These are phyloP conservation scores for Eupeodes corollae DNA, from an alignment of 1,140 invertebrate genomes.

Conservation along the genomic window DNA sequence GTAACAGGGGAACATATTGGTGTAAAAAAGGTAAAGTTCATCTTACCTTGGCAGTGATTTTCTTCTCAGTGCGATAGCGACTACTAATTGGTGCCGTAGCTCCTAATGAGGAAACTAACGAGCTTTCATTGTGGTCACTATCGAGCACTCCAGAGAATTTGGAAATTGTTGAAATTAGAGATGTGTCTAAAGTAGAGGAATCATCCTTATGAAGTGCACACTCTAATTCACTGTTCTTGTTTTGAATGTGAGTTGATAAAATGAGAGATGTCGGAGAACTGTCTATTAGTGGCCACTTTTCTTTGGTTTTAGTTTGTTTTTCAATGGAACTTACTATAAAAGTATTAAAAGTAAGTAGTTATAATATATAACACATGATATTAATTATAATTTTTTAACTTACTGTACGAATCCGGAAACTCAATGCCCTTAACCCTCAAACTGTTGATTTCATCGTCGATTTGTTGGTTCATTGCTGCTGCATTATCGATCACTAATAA, in stretches of 20 bases:
- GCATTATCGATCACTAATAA: slow-evolving; percentile 77
- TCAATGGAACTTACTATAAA: slow-evolving; percentile 34
- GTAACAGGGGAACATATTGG: slow-evolving; percentile 3
- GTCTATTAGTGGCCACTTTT: slow-evolving; percentile 33
- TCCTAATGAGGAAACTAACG: slow-evolving; percentile 7
- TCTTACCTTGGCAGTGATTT: slow-evolving; percentile 38
- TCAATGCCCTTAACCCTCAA: slow-evolving; percentile 47
- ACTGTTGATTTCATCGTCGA: slow-evolving; percentile 77
- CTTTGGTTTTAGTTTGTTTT: slow-evolving; percentile 31
- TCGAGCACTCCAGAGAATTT: slow-evolving; percentile 32
- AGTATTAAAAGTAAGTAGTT: background rate
- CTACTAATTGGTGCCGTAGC: slow-evolving; percentile 23
- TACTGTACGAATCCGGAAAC: slow-evolving; percentile 37
- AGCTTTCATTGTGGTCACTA: slow-evolving; percentile 26
- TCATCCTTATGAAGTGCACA: slow-evolving; percentile 18
- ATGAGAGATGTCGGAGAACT: background rate
- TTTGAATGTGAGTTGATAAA: too few relatives aligned
- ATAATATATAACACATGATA: background rate
- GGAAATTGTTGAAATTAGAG: slow-evolving; percentile 28
- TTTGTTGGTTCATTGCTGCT: slow-evolving; percentile 74
- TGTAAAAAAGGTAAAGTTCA: background rate
- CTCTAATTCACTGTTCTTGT: too few relatives aligned
- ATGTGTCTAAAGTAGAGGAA: slow-evolving; percentile 18
- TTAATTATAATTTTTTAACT: slow-evolving; percentile 2
- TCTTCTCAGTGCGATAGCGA: slow-evolving; percentile 35